These are phyloP conservation scores for honey bee (Apis mellifera) DNA, from an alignment of 1,140 invertebrate species.

Conservation along the genomic window Amel_HAv3.1 CM009933.2:4936001-4936500, in stretches of 20 bases:
- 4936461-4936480: slow-evolving; percentile 24
- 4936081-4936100: slow-evolving; percentile 76
- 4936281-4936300: slow-evolving; percentile 28
- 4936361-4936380: slow-evolving; percentile 9
- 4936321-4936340: background rate
- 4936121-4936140: slow-evolving; percentile 76
- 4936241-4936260: slow-evolving; percentile 33
- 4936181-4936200: slow-evolving; percentile 74
- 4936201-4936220: slow-evolving; percentile 49
- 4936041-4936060: slow-evolving; percentile 30
- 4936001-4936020: background rate
- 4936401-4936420: background rate
- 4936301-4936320: background rate
- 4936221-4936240: slow-evolving; percentile 51
- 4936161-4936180: slow-evolving; percentile 81
- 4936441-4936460: background rate
- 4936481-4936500: background rate
- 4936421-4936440: slow-evolving; percentile 21
- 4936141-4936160: slow-evolving; percentile 80
- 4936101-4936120: slow-evolving; percentile 68
- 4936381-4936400: background rate
- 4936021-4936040: slow-evolving; percentile 2
- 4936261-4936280: slow-evolving; percentile 36
- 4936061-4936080: slow-evolving; percentile 70
- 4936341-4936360: background rate